Conservation (phyloP, 2,113 vertebrate species). For the Mugil cephalus region DNA sequence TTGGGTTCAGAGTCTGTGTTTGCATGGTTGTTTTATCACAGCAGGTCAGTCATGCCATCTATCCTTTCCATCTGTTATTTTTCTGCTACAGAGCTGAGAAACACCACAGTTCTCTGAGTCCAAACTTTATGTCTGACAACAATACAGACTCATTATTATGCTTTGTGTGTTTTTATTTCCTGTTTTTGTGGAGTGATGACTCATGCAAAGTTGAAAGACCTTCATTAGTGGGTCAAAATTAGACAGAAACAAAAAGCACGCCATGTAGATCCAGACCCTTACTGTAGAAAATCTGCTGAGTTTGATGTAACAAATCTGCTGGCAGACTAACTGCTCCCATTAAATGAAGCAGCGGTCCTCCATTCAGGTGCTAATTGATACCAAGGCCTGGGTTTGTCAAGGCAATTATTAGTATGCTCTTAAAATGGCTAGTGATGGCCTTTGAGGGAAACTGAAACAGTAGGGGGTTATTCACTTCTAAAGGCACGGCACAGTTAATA, state of each 20-base stretch:
- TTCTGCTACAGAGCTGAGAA: background rate
- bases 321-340: slow-evolving; percentile 90
- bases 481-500: slow-evolving; percentile 94
- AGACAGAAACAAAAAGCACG: slow-evolving; percentile 62
- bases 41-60: no score
- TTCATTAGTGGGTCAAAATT: slow-evolving; percentile 72
- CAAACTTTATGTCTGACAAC: background rate
- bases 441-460: slow-evolving; percentile 89
- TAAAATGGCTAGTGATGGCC: slow-evolving; percentile 95
- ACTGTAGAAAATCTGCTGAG: slow-evolving; percentile 65
- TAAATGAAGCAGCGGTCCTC: slow-evolving; percentile 90
- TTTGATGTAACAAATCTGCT: slow-evolving; percentile 82
- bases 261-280: slow-evolving; percentile 73
- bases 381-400: slow-evolving; percentile 95
- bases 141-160: background rate
- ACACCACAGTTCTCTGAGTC: background rate
- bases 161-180: slow-evolving; percentile 62
- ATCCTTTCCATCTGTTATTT: no score
- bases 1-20: no score
- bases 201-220: slow-evolving; percentile 63
- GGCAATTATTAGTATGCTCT: slow-evolving; percentile 96
- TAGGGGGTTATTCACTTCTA: slow-evolving; percentile 92
- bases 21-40: no score
- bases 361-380: slow-evolving; percentile 98
- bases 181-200: slow-evolving; percentile 15